A percentile compares a stretch with the other conserved stretches of the same genome.
Conservation (phyloP, 1,140 invertebrate genomes). For the Daktulosphaira vitifoliae region DNA sequence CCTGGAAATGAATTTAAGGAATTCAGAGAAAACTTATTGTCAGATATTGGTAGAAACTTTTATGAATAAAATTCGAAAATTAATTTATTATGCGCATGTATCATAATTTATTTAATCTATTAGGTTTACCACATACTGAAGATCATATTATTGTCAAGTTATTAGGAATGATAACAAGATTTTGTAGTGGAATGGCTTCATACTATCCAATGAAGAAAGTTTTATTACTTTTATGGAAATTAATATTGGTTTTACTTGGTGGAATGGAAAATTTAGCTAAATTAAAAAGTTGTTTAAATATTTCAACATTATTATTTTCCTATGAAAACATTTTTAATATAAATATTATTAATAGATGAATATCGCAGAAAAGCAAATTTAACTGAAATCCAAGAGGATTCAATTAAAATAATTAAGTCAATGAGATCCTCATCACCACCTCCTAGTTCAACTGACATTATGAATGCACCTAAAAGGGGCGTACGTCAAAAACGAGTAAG, state of each 20-base stretch:
- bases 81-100: background rate
- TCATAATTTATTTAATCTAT: background rate
- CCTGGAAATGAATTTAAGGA: constrained; percentile 58
- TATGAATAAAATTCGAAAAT: background rate
- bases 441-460: constrained; percentile 79
- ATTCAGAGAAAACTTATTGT: constrained; percentile 63
- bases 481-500: constrained; percentile 51
- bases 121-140: constrained; percentile 23
- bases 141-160: constrained; percentile 61
- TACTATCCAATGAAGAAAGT: constrained; percentile 99
- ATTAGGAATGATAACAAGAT: constrained; percentile 83
- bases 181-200: constrained; percentile 86
- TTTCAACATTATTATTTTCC: background rate
- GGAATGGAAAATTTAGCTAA: constrained; percentile 72
- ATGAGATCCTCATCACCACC: constrained; percentile 95
- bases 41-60: constrained; percentile 60
- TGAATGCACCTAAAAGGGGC: constrained; percentile 71
- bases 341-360: constrained; percentile 42
- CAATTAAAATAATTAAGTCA: constrained; percentile 78
- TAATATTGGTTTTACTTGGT: constrained; percentile 79
- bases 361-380: constrained; percentile 65
- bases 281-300: constrained; percentile 50
- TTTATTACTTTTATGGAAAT: constrained; percentile 90
- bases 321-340: constrained; percentile 17
- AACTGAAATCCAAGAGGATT: constrained; percentile 75